Base-by-base conservation (phyloP, 64 coral and sea anemone species). In the Montipora efflorescens region DNA sequence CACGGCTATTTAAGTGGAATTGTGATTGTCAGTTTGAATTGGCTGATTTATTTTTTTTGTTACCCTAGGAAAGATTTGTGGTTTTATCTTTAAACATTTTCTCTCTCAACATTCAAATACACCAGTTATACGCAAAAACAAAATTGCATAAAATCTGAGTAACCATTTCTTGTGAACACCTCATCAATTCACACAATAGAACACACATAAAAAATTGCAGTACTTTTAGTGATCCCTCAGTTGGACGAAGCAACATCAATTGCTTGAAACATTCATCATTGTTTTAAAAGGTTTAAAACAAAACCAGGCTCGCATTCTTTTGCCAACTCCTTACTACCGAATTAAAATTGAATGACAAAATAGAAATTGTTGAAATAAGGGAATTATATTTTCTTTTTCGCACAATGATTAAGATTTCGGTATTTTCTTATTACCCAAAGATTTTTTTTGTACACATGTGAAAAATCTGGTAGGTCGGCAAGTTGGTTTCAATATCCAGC, bases 401-500 rank as follows among this genome's bases (percentile, higher is more conserved):
- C 8, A 71, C 45, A 16, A 50, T 85, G 62, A 85, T 85, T 50
- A 85, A 70, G 45, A 72, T 51, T 84, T 83, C 14, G 67, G 78
- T 72, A 66, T 94, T 83, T 94, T 25, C 4, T 62, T 75, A 68
- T 76, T 19, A 21, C 16, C 53, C 50, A 8, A 64, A 72, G 46
- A 19, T 53, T 7, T 50, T 36, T 48, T 81, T 45, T 80, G 73
- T 47, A 62, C 66, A 49, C 78, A 74, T 89, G 61, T 47, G 79
- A 13, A 83, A 45, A 91, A 75, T 91, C 50, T 74, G 52, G 19
- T 77, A 66, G 83, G 55, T 59, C 23, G 61, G 57, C 76, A 73
- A 78, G 83, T 72, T 73, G 84, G 78, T 92, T 93, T 94, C 92
- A 88, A 89, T 94, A 94, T 97, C 89, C 28, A 69, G 46, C 58